A percentile compares a stretch with the other conserved stretches of the same genome.
These are phyloP conservation scores for Entomobrya multifasciata DNA, from an alignment of 2,888 invertebrate species.

Conservation along the genomic window DNA sequence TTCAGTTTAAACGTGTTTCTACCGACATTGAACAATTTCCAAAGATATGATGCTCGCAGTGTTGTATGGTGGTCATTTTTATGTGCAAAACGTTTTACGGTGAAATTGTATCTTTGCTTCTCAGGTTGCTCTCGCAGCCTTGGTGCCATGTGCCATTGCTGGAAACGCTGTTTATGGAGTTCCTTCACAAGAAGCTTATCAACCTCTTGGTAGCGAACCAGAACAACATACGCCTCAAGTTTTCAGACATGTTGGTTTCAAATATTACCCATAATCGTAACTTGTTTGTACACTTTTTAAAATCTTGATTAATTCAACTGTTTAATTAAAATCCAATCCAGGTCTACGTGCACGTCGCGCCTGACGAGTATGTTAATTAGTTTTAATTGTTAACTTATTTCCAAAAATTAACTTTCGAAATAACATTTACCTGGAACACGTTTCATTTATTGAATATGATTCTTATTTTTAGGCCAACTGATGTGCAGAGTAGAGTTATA, in stretches of 20 bases:
- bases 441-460: background rate
- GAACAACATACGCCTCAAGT: slow-evolving; percentile 46
- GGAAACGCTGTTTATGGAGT: slow-evolving; percentile 32
- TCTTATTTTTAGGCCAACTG: slow-evolving; percentile 21
- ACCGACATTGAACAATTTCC: background rate
- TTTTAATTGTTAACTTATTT: too few species aligned
- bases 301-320: too few species aligned
- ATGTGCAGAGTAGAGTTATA: slow-evolving; percentile 45
- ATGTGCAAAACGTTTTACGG: slow-evolving; percentile 2
- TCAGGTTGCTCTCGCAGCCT: slow-evolving; percentile 47
- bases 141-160: slow-evolving; percentile 47
- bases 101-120: slow-evolving; percentile 8
- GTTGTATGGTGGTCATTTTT: slow-evolving; percentile 16
- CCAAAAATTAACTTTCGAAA: too few species aligned
- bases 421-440: too few species aligned
- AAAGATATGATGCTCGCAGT: background rate
- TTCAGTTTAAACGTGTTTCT: background rate
- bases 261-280: too few species aligned
- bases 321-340: slow-evolving; percentile 10
- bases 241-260: slow-evolving; percentile 46
- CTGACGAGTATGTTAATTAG: slow-evolving; percentile 44
- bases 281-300: too few species aligned
- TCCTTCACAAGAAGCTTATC: slow-evolving; percentile 28
- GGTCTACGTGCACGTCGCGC: slow-evolving; percentile 39
- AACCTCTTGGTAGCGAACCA: too few species aligned